A percentile compares a stretch with the other conserved stretches of the same genome.
These are phyloP conservation scores for Campoletis sonorensis DNA, from an alignment of 1,140 invertebrate species.

Conservation along the genomic window DNA sequence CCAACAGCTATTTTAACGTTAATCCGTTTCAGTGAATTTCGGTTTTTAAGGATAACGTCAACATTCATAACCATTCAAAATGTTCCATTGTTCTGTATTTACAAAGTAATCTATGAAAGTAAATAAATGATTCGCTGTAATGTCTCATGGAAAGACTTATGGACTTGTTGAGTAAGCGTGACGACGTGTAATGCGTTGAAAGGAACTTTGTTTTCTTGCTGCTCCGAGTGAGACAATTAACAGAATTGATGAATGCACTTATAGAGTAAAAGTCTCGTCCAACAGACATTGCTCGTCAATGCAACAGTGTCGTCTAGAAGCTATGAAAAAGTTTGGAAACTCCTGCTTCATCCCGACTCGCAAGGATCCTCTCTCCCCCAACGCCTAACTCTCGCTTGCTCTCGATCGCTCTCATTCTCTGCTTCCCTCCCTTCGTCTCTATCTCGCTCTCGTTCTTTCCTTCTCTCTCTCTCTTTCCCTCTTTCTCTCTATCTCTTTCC, in stretches of 20 bases:
- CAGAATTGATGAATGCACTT: conserved; percentile 27
- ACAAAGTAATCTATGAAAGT: too few relatives aligned
- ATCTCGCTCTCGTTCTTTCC: neutral
- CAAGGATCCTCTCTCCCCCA: neutral
- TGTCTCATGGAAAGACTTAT: neutral
- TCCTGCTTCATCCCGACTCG: neutral
- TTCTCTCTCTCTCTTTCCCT: neutral
- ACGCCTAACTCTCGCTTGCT: neutral
- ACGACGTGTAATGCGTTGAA: conserved; percentile 22
- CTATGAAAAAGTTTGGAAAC: conserved; percentile 35
- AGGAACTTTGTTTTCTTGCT: neutral
- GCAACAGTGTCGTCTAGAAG: neutral
- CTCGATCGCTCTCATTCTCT: neutral
- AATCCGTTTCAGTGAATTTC: too few relatives aligned
- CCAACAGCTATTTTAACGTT: too few relatives aligned
- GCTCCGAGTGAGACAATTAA: conserved; percentile 12
- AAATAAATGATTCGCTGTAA: too few relatives aligned
- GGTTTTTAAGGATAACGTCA: too few relatives aligned
- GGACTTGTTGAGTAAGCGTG: conserved; percentile 2
- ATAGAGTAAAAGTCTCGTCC: conserved; percentile 1
- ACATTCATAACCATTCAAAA: too few relatives aligned
- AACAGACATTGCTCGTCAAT: conserved; percentile 19
- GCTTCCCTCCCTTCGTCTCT: neutral
- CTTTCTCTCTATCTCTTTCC: conserved; percentile 12
- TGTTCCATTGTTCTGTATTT: too few relatives aligned